These are phyloP conservation scores for Philotrypesis tridentata DNA, from an alignment of 1,140 invertebrate genomes.

Conservation along the genomic window DNA sequence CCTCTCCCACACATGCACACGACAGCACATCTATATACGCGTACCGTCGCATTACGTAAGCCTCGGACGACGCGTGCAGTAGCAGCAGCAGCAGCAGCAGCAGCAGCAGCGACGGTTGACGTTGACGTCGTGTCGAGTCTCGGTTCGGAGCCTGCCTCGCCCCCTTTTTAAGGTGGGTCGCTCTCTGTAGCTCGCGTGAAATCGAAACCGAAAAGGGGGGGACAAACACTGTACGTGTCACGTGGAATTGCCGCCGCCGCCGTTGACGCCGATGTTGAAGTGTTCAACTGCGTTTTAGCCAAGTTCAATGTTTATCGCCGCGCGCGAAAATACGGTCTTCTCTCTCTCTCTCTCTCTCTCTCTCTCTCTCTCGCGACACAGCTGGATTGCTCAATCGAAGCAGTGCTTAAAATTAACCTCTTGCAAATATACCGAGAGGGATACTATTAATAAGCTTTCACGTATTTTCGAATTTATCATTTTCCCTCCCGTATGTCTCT, in stretches of 20 bases:
- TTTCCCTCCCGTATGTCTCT: background rate
- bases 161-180: background rate
- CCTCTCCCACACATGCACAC: background rate
- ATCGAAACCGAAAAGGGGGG: background rate
- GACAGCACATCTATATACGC: background rate
- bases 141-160: constrained; percentile 12
- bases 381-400: background rate
- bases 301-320: background rate
- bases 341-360: too few relatives aligned
- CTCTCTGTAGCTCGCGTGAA: background rate
- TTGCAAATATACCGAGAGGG: background rate
- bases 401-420: background rate
- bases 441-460: background rate
- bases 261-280: background rate
- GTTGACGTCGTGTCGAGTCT: constrained; percentile 13
- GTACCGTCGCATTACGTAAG: constrained; percentile 6
- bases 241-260: too few relatives aligned
- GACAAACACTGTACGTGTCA: background rate
- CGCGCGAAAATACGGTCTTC: background rate
- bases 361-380: too few relatives aligned
- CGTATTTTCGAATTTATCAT: background rate
- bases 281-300: too few relatives aligned
- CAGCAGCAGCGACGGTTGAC: background rate
- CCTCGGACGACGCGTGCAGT: constrained; percentile 6
- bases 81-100: too few relatives aligned